phyloP scores from a whole-genome alignment of 2,888 invertebrate genomes.

The Bursaphelenchus okinawaensis region DNA sequence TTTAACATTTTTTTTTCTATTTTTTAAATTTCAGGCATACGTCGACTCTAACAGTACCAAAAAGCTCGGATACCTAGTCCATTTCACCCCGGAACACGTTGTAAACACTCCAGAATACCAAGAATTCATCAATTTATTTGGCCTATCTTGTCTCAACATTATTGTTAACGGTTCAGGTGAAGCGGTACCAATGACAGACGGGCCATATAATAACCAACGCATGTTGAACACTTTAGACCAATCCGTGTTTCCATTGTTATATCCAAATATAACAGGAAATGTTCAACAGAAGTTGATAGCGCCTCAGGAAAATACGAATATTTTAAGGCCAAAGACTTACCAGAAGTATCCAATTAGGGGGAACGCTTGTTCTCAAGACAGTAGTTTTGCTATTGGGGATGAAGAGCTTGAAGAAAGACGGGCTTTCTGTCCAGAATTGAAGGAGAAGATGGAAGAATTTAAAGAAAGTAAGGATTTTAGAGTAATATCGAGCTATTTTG shows the following conservation, averaged over 20 bases:
- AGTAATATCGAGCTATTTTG: background rate
- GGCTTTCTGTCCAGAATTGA: constrained; percentile 13
- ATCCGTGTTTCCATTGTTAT: background rate
- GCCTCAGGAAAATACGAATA: background rate
- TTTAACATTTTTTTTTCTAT: background rate
- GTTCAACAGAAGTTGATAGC: background rate
- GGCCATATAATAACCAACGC: constrained; percentile 35
- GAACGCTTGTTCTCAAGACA: background rate
- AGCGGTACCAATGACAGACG: constrained; percentile 42
- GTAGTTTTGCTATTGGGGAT: background rate
- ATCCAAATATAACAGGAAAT: background rate
- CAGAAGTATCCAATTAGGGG: constrained; percentile 10
- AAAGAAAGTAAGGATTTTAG: constrained; percentile 17
- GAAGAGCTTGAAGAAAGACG: background rate
- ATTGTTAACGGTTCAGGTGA: constrained; percentile 42
- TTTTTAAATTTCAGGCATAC: background rate
- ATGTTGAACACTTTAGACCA: constrained; percentile 24
- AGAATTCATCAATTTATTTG: constrained; percentile 30
- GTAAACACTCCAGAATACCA: constrained; percentile 31
- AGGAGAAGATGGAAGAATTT: constrained; percentile 21
- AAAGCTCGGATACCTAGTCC: constrained; percentile 40
- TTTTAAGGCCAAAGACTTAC: background rate
- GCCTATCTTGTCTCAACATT: constrained; percentile 25
- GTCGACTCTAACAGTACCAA: background rate
- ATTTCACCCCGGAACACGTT: constrained; percentile 36